Conservation (phyloP, 2,113 vertebrate species). For the Gallinago undulata region DNA sequence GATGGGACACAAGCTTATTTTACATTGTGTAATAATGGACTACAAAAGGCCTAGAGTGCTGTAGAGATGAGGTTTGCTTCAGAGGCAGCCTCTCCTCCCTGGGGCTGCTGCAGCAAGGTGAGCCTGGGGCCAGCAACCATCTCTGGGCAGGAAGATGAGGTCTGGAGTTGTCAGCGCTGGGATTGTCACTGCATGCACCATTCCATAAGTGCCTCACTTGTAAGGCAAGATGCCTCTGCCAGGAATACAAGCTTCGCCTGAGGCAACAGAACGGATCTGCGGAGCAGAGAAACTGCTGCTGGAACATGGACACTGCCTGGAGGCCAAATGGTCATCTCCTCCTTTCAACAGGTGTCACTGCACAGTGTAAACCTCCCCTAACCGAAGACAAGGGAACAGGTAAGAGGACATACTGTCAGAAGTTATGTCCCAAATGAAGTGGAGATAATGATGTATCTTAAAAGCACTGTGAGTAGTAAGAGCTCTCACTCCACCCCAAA, state of each 20-base stretch:
- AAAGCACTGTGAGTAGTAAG: rapidly evolving
- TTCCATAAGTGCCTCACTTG: rapidly evolving
- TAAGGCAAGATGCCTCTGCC: neutral
- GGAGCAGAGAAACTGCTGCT: neutral
- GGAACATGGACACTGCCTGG: rapidly evolving
- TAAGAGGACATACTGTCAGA: neutral
- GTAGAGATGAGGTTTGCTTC: neutral
- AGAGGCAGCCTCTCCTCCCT: neutral
- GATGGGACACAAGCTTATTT: neutral
- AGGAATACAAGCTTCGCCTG: rapidly evolving
- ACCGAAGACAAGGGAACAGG: neutral
- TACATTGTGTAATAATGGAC: no score
- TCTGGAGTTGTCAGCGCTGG: rapidly evolving
- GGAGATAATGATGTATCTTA: rapidly evolving
- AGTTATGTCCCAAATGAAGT: neutral
- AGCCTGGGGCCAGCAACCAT: neutral
- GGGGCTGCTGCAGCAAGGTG: no score
- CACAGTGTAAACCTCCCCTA: neutral
- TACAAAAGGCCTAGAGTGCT: neutral
- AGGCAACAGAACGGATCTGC: neutral
- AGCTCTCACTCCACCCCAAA: neutral
- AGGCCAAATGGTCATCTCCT: neutral
- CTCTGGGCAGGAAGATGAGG: neutral
- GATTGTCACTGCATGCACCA: no score
- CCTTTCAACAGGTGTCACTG: neutral